A percentile compares a stretch with the other conserved stretches of the same genome.
phyloP scores from a whole-genome alignment of 1,140 invertebrate species.

The Rhyzopertha dominica region DNA sequence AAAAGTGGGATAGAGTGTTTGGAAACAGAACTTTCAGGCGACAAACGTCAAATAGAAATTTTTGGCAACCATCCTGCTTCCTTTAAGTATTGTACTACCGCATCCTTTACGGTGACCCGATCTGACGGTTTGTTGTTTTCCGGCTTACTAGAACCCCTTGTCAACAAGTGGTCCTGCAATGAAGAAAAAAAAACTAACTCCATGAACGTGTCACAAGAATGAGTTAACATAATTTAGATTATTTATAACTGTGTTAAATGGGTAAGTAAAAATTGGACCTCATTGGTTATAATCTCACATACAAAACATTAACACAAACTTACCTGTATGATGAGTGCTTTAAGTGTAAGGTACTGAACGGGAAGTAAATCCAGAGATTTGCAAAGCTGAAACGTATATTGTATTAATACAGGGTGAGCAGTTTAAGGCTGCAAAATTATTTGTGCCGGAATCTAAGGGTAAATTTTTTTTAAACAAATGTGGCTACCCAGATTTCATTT shows the following conservation, averaged over 20 bases:
- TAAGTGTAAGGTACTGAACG: conserved; percentile 53
- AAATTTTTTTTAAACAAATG: no score
- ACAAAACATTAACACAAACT: conserved; percentile 18
- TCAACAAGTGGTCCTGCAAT: conserved; percentile 35
- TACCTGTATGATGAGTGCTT: conserved; percentile 50
- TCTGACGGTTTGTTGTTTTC: conserved; percentile 23
- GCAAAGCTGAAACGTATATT: conserved; percentile 48
- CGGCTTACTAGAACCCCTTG: conserved; percentile 23
- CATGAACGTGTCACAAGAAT: conserved; percentile 1
- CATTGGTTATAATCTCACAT: neutral
- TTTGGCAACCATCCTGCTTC: conserved; percentile 35
- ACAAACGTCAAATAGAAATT: conserved; percentile 24
- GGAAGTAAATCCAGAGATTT: conserved; percentile 51
- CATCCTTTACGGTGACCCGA: conserved; percentile 28
- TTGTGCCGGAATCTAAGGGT: neutral
- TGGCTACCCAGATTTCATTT: no score
- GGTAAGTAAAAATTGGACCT: conserved; percentile 4
- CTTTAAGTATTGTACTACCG: conserved; percentile 37
- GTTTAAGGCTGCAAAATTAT: conserved; percentile 6
- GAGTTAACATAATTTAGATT: conserved; percentile 13
- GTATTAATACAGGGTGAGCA: neutral
- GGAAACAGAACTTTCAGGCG: conserved; percentile 3
- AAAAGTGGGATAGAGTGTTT: no score
- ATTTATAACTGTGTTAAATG: neutral
- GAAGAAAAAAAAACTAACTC: conserved; percentile 11